phyloP scores from a whole-genome alignment of 2,113 vertebrate genomes.

The Pogona vitticeps region DNA sequence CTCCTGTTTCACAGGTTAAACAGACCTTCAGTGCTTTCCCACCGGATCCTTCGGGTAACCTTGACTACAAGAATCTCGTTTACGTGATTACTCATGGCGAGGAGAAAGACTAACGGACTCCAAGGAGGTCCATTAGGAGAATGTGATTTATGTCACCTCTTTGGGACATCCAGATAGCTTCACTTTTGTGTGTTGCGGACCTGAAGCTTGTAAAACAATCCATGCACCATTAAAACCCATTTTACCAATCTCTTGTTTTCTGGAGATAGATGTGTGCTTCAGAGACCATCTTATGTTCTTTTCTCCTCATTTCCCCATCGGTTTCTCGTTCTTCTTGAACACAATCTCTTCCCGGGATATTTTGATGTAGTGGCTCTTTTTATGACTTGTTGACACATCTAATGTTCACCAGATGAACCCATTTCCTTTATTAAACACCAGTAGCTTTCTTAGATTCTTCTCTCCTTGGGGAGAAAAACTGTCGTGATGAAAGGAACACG shows the following conservation, averaged over 20 bases:
- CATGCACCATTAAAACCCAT: conserved; percentile 57
- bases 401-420: conserved; percentile 72
- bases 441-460: not conserved
- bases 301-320: conserved; percentile 10
- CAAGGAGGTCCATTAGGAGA: conserved; percentile 1
- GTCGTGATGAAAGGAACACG: conserved; percentile 37
- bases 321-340: conserved; percentile 34
- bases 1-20: conserved; percentile 73
- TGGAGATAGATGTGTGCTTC: conserved; percentile 3
- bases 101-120: conserved; percentile 83
- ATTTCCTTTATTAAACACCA: not conserved
- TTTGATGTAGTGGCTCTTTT: conserved; percentile 70
- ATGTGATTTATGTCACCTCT: conserved; percentile 27
- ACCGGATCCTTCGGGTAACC: conserved; percentile 87
- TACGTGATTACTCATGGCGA: conserved; percentile 91
- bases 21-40: conserved; percentile 91
- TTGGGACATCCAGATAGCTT: not conserved
- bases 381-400: conserved; percentile 68
- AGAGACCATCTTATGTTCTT: conserved; percentile 55
- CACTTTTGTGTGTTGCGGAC: not conserved
- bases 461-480: conserved; percentile 26
- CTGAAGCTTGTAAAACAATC: conserved; percentile 57
- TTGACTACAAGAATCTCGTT: conserved; percentile 91
- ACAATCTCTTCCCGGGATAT: conserved; percentile 68
- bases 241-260: conserved; percentile 49